Conservation (phyloP, 2,888 invertebrate genomes). For the Acheta domesticus region DNA sequence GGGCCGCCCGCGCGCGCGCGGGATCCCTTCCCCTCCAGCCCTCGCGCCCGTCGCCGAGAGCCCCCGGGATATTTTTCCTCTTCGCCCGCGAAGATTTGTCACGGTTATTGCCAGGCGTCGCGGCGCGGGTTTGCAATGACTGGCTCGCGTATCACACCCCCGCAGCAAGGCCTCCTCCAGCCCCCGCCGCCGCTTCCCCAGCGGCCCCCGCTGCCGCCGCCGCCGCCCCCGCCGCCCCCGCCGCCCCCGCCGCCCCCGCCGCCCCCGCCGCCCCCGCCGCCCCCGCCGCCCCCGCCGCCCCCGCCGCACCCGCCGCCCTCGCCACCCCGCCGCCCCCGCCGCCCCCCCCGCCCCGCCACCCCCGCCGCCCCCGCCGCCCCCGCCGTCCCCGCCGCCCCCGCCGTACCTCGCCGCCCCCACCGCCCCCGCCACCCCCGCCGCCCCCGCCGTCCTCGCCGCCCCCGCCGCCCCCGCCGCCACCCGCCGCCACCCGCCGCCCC, state of each 20-base stretch:
- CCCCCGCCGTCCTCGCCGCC: too few relatives aligned
- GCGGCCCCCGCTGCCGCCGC: neutral
- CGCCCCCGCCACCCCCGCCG: too few relatives aligned
- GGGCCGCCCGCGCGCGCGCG: too few relatives aligned
- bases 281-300: neutral
- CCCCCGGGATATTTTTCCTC: neutral
- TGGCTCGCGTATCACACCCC: slow-evolving; percentile 1
- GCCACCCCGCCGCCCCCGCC: neutral
- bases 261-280: neutral
- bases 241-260: neutral
- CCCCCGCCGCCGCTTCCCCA: neutral
- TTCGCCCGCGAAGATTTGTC: neutral
- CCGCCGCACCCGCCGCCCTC: too few relatives aligned
- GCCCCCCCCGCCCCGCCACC: neutral
- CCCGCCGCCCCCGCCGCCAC: too few relatives aligned
- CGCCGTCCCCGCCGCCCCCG: too few relatives aligned
- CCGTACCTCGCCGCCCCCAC: too few relatives aligned
- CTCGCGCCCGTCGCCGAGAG: neutral
- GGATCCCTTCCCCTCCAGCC: neutral
- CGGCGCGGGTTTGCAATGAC: neutral
- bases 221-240: neutral
- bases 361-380: too few relatives aligned
- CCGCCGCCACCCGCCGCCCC: too few relatives aligned
- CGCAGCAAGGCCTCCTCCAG: neutral
- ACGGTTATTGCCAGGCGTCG: slow-evolving; percentile 18